Percentiles rank a stretch among this genome's conserved stretches.
Evolutionary conservation across 1,140 invertebrate genomes (phyloP).

Genomic region (Aphaenogaster rudis): DNA sequence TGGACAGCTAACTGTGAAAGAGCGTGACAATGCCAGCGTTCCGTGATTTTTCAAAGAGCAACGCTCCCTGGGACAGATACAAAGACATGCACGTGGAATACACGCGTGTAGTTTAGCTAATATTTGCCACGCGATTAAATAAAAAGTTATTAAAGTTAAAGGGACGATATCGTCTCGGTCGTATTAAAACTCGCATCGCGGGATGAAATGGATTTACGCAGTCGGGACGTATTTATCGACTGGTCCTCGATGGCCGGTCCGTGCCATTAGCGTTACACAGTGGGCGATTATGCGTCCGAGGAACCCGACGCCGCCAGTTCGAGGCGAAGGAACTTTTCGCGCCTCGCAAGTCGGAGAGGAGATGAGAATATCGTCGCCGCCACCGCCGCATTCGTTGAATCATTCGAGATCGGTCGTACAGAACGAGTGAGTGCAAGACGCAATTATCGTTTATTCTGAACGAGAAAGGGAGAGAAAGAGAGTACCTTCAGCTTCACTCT

Average conservation of each 20-base stretch:
- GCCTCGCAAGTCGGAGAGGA: neutral
- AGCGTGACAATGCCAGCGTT: neutral
- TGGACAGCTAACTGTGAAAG: neutral
- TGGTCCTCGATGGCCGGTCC: conserved; percentile 71
- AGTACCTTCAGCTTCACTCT: conserved; percentile 6
- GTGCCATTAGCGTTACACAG: conserved; percentile 65
- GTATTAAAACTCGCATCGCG: conserved; percentile 30
- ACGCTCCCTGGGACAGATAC: neutral
- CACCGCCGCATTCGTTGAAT: conserved; percentile 69
- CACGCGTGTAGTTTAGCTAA: neutral
- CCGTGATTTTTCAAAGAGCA: neutral
- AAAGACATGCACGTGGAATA: neutral
- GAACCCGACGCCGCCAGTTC: neutral
- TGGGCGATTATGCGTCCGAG: conserved; percentile 60
- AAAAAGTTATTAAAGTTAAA: conserved; percentile 4
- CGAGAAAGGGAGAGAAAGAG: conserved; percentile 28
- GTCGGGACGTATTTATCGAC: conserved; percentile 78
- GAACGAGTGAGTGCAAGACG: conserved; percentile 65
- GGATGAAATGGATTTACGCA: conserved; percentile 76
- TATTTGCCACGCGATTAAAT: neutral
- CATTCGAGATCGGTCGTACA: conserved; percentile 69
- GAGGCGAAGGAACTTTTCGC: neutral
- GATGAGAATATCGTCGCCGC: conserved; percentile 55
- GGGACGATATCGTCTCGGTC: conserved; percentile 19
- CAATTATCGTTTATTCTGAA: conserved; percentile 73